These are phyloP conservation scores for Boloria selene DNA, from an alignment of 2,888 invertebrate genomes.

Conservation along the genomic window DNA sequence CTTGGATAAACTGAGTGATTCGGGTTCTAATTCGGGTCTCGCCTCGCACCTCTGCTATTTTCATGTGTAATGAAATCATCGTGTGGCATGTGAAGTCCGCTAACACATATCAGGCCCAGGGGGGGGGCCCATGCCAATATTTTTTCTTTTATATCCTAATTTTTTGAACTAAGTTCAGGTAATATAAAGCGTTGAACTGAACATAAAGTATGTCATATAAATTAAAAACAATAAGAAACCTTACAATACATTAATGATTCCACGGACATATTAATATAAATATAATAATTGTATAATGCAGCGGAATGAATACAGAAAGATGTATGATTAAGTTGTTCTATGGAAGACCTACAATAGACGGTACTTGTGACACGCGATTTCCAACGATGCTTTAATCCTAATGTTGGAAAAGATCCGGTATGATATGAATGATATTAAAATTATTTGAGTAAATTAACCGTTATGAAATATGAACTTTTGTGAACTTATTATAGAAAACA, in stretches of 20 bases:
- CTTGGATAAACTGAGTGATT: too few relatives aligned
- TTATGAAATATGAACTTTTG: too few relatives aligned
- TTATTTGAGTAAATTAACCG: not conserved
- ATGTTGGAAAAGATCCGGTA: not conserved
- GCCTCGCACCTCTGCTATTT: too few relatives aligned
- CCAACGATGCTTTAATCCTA: slow-evolving; percentile 1
- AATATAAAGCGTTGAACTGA: not conserved
- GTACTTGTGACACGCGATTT: not conserved
- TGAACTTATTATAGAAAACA: too few relatives aligned
- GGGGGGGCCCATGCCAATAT: too few relatives aligned
- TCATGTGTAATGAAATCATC: too few relatives aligned
- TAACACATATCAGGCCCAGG: too few relatives aligned
- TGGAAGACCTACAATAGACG: slow-evolving; percentile 22
- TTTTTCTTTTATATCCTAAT: too few relatives aligned
- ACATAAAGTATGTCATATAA: not conserved
- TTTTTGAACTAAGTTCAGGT: too few relatives aligned
- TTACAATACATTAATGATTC: slow-evolving; percentile 2
- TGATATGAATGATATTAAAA: not conserved
- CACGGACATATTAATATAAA: slow-evolving; percentile 15
- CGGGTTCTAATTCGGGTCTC: too few relatives aligned
- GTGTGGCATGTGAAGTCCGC: too few relatives aligned
- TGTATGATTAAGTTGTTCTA: slow-evolving; percentile 15
- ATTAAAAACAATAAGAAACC: slow-evolving; percentile 3
- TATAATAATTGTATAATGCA: slow-evolving; percentile 6
- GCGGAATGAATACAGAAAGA: slow-evolving; percentile 5